Evolutionary conservation across 2,113 vertebrate genomes (phyloP), one percentile per base, ranked within the genome.

Genomic region (Oxygymnocypris stewartii): DNA sequence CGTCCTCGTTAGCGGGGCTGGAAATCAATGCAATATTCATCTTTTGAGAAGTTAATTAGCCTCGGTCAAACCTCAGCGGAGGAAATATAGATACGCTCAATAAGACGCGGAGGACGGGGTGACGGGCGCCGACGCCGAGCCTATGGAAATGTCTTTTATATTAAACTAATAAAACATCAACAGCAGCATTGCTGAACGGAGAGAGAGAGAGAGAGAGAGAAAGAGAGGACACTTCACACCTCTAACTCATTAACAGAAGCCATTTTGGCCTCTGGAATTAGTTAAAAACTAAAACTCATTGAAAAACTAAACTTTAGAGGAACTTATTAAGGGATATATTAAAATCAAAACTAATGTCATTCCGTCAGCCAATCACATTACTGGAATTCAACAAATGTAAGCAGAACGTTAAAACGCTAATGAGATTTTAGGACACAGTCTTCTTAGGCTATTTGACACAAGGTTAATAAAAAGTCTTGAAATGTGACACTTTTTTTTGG

Each of bases 1-100:
- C 82, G 65, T 84, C 65, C 87, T 84, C 42, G 79, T 63, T 78
- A 85, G 67, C 25, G 20, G 20, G 59, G 61, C 61, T n/a, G 1
- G 54, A 85, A 87, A 86, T 90, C 79, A 88, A 86, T 88, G 80
- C 84, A 83, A 74, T 85, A 74, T 89, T 78, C 73, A 59, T 84
- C 79, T 89, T 87, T 89, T 82, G 35, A 87, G 71, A 82, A 79
- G 79, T 86, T 84, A 89, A 90, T 81, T 85, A 86, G 77, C 79
- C 82, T 85, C 73, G 83, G 80, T 90, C 87, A 79, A 84, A 76
- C 63, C 69, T 42, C 35, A 54, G 79, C 54, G 4, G 71, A 49
- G 28, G 78, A 81, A 81, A 88, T 54, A 85, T 47, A 75, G 54
- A 82, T 61, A 67, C 74, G 57, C 31, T 87, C 67, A 86, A 86